Base-by-base conservation (phyloP, 2,113 vertebrate genomes). In the Larimichthys crocea region DNA sequence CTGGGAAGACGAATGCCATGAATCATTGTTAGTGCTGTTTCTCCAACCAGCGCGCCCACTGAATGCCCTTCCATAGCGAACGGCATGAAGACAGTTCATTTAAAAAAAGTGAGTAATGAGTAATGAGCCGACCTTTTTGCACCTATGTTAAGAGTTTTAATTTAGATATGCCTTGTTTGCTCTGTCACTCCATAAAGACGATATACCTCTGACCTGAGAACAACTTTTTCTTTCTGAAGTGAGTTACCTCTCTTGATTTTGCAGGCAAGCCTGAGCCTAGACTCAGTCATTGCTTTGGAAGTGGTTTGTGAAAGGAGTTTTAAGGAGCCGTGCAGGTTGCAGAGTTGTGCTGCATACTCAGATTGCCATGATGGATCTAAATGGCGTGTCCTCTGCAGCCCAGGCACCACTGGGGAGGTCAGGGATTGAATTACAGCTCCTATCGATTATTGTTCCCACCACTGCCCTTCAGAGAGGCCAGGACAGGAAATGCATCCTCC, bases 401-500 rank as follows among this genome's bases (percentile, higher is more conserved):
- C 78, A 74, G 79, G 88, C 86, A 80, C 57, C 83, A 80, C 53
- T 22, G 69, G 86, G 76, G 91, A 94, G 91, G 91, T 91, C 90
- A 87, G 88, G 88, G 87, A 91, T 92, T 87, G 88, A 92, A 93
- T 93, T 94, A 90, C 94, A 85, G 86, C 85, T 81, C 66, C 4
- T 80, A 94, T 94, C 80, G 90, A 94, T 93, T 93, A 88, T 90
- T 90, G 79, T 87, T 91, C 82, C 88, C 68, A 83, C 86, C 60
- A 67, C 87, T 90, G 87, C 87, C 92, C 92, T 92, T 90, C 89
- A 91, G 84, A 91, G 76, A 76, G 76, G 44, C 86, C 74, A 35
- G 92, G 73, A 80, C 93, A 93, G 93, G 92, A 94, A 94, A 91
- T 92, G 87, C 91, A 91, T 93, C 85, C 87, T 93, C 83, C 79